Conservation (phyloP, 2,113 vertebrate genomes). For the Ondatra zibethicus region DNA sequence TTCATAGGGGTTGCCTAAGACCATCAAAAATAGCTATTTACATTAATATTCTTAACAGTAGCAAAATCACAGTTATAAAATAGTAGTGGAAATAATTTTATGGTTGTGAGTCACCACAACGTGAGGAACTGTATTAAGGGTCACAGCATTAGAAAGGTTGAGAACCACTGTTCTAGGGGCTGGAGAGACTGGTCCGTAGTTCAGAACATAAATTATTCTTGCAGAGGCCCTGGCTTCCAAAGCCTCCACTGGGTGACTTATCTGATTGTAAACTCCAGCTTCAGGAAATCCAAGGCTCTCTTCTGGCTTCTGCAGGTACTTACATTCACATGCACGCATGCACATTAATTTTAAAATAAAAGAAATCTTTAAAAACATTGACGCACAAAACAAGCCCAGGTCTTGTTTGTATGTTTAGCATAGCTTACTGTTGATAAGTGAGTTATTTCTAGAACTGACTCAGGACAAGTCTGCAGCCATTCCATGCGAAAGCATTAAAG, state of each 20-base stretch:
- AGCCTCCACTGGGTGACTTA: background rate
- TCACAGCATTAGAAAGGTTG: background rate
- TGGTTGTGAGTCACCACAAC: background rate
- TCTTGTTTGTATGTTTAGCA: background rate
- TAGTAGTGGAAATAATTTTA: background rate
- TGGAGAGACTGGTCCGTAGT: too few relatives aligned
- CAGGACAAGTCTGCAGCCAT: background rate
- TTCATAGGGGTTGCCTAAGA: background rate
- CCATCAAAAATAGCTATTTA: background rate
- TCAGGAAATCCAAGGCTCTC: background rate
- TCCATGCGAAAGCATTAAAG: background rate
- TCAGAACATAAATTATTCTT: background rate
- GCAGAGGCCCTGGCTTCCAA: background rate
- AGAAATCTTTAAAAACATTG: background rate
- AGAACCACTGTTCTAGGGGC: background rate
- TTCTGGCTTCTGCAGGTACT: background rate
- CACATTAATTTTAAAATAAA: background rate
- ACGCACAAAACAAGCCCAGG: background rate
- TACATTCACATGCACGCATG: too few relatives aligned
- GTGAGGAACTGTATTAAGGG: background rate
- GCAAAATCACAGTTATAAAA: background rate
- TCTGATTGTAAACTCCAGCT: background rate
- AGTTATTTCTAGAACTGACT: slow-evolving; percentile 50
- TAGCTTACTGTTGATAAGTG: slow-evolving; percentile 43
- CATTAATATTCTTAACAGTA: background rate